A percentile compares a stretch with the other conserved stretches of the same genome.
phyloP scores from a whole-genome alignment of 1,140 invertebrate species.

The Drosophila sturtevanti region DNA sequence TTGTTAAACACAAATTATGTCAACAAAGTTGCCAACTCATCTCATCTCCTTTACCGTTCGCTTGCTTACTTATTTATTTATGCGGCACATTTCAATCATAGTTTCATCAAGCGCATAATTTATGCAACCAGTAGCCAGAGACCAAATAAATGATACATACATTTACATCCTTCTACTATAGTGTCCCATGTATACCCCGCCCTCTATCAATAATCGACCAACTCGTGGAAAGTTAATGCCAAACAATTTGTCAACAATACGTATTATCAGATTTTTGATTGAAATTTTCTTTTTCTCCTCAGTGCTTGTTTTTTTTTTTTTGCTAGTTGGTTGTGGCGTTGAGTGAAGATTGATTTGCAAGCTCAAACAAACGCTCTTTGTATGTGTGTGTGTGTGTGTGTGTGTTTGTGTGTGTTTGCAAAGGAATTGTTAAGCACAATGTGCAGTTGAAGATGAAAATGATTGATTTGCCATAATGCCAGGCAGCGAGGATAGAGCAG shows the following conservation, averaged over 20 bases:
- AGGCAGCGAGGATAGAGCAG: not conserved
- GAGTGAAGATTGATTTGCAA: conserved; percentile 62
- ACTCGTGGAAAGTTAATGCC: conserved; percentile 39
- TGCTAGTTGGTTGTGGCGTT: conserved; percentile 13
- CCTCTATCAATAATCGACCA: not conserved
- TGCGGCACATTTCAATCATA: conserved; percentile 33
- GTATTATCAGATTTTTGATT: conserved; percentile 60
- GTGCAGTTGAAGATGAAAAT: conserved; percentile 67
- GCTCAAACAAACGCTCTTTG: conserved; percentile 21
- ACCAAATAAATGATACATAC: conserved; percentile 19
- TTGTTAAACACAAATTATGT: conserved; percentile 15
- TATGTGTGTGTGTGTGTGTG: not conserved
- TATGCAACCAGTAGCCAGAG: conserved; percentile 20
- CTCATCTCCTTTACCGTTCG: not conserved
- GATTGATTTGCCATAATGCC: conserved; percentile 72
- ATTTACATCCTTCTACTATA: not conserved
- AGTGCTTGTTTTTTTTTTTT: conserved; percentile 13
- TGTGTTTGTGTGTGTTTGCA: not conserved
- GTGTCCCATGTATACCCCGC: not conserved
- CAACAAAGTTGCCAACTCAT: conserved; percentile 15
- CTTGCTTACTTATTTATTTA: conserved; percentile 21
- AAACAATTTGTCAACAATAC: conserved; percentile 65
- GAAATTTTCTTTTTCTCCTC: conserved; percentile 26
- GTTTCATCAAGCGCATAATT: conserved; percentile 29
- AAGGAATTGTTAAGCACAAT: conserved; percentile 42